Percentiles rank a stretch among this genome's conserved stretches.
phyloP scores from a whole-genome alignment of 2,113 vertebrate genomes.

The Proteles cristata region DNA sequence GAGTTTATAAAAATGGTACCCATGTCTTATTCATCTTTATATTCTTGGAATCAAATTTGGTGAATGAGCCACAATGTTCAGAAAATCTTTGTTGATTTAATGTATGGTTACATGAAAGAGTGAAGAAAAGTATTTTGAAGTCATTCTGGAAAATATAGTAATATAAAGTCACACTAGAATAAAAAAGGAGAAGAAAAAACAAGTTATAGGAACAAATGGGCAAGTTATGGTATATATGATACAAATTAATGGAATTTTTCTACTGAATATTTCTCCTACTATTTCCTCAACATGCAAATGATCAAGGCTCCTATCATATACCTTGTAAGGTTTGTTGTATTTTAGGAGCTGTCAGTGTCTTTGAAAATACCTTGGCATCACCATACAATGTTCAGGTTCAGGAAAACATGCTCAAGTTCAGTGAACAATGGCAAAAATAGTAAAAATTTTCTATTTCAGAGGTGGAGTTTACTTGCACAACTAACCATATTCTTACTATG shows the following conservation, averaged over 20 bases:
- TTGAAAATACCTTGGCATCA: not conserved
- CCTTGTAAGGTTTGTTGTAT: not conserved
- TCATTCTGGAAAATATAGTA: not conserved
- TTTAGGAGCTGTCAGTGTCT: not conserved
- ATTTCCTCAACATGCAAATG: not conserved
- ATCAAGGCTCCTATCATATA: not conserved
- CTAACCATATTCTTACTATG: not conserved
- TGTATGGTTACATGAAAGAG: not conserved
- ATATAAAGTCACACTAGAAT: not conserved
- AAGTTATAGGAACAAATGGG: not conserved
- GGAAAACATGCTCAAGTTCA: not conserved
- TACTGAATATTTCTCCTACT: not conserved
- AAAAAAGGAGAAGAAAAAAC: not conserved
- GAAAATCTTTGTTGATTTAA: not conserved
- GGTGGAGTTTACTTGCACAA: not conserved
- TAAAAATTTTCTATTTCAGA: not conserved
- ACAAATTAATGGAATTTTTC: not conserved
- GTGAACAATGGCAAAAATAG: not conserved
- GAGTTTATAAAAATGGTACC: not conserved
- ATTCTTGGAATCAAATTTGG: not conserved
- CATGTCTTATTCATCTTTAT: not conserved
- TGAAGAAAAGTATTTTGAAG: not conserved
- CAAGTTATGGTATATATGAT: not conserved
- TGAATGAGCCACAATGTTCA: not conserved
- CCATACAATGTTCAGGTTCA: not conserved